Base-by-base conservation (phyloP, 2,797 vertebrate genomes). In the Diplodus sargus region DNA sequence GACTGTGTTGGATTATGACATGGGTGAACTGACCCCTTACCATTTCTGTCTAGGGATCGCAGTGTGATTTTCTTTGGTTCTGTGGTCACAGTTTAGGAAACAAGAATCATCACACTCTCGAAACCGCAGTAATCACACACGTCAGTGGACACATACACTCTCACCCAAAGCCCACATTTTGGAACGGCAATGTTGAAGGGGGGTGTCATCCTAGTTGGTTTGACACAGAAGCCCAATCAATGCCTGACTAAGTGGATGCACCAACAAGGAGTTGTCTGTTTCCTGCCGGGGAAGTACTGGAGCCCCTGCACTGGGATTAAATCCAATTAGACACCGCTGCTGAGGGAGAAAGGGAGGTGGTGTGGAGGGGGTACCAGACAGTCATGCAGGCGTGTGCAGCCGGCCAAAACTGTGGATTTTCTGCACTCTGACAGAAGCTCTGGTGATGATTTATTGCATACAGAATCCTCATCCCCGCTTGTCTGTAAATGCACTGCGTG, bases 291-390 rank as follows among this genome's bases (percentile, higher is more conserved):
- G 61, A 74, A 71, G 51, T 81, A 56, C 65, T 60, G 53, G 63
- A 85, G 70, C 86, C 79, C 52, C 78, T 49, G 59, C 65, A n/a
- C 4, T 59, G 64, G 77, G 57, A 85, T 83, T 85, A 87, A 89
- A 88, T 86, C 79, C 81, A 89, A 79, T 74, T 70, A 65, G 80
- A 70, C 54, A 20, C 53, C 23, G 0, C 60, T 58, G 56, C 77
- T 71, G 78, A 71, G 75, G 60, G 76, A 81, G 65, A 57, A 28
- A 57, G 58, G 45, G 53, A 56, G 43, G 67, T 14, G 45, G 28
- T 23, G 39, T 10, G 34, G 63, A 9, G 39, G 53, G 28, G 65
- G 30, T 10, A 17, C n/a, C 66, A 52, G 30, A 22, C 18, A 58
- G 65, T 74, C 65, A 65, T 22, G 48, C 1, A 48, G 42, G 42